phyloP scores from a whole-genome alignment of 2,888 invertebrate species.

The Drosophila ustulata region DNA sequence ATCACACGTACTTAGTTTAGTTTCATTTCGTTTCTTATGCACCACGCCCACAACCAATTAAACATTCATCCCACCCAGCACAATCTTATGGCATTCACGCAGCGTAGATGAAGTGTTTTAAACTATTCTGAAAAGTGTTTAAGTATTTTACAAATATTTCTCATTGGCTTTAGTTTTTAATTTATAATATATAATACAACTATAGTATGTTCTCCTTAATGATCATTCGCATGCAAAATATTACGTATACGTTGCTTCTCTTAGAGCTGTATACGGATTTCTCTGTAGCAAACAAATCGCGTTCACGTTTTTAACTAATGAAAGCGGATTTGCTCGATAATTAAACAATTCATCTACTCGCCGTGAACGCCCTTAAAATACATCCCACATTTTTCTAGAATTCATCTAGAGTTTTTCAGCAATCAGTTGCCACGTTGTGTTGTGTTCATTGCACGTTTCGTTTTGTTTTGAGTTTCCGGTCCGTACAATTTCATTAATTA shows the following conservation, averaged over 20 bases:
- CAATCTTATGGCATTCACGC: slow-evolving; percentile 2
- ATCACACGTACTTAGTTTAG: slow-evolving; percentile 46
- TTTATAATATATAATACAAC: too few relatives aligned
- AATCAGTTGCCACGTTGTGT: slow-evolving; percentile 35
- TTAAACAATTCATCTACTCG: slow-evolving; percentile 15
- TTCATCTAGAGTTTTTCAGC: slow-evolving; percentile 21
- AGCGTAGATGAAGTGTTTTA: slow-evolving; percentile 5
- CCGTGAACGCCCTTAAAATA: background rate
- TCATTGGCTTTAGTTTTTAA: background rate
- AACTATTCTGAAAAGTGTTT: background rate
- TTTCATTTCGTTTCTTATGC: slow-evolving; percentile 63
- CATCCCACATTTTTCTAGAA: slow-evolving; percentile 8
- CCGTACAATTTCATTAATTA: slow-evolving; percentile 37
- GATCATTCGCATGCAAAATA: background rate
- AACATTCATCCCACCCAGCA: slow-evolving; percentile 12
- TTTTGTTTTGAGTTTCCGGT: slow-evolving; percentile 31
- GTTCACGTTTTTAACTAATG: background rate
- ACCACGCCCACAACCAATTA: slow-evolving; percentile 23
- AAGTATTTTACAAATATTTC: background rate
- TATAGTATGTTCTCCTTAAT: too few relatives aligned
- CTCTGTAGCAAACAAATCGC: background rate
- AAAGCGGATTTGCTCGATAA: background rate
- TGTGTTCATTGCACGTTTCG: slow-evolving; percentile 48
- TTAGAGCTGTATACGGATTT: background rate
- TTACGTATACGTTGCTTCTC: background rate